Percentiles rank a stretch among this genome's conserved stretches.
Evolutionary conservation across 2,888 invertebrate genomes (phyloP).

Genomic region (Aporophyla nigra): DNA sequence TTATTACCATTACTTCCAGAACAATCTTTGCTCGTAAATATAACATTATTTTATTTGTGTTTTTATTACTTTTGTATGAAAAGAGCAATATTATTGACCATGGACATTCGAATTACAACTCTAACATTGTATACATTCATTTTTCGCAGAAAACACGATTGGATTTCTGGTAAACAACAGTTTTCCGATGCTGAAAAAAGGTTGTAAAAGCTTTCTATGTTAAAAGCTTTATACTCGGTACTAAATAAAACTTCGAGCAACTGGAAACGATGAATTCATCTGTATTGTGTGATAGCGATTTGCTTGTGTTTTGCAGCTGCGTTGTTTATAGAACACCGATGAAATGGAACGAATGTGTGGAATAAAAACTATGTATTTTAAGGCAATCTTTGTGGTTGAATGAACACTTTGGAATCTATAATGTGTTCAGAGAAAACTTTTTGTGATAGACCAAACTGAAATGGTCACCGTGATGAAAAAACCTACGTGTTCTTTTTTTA

Average conservation of each 20-base stretch:
- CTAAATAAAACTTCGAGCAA: constrained; percentile 39
- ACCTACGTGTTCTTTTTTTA: no score
- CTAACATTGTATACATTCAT: not conserved
- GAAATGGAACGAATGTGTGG: constrained; percentile 11
- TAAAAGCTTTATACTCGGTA: constrained; percentile 37
- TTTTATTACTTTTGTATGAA: constrained; percentile 50
- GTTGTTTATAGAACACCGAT: constrained; percentile 36
- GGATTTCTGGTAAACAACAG: constrained; percentile 36
- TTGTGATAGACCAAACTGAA: no score
- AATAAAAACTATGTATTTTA: constrained; percentile 3
- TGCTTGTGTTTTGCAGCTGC: constrained; percentile 20
- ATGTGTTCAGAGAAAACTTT: no score
- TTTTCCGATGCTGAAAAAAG: constrained; percentile 27
- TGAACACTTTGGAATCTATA: no score
- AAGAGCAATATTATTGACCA: constrained; percentile 29
- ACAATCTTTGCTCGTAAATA: constrained; percentile 55
- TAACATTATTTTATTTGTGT: constrained; percentile 43
- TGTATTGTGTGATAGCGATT: constrained; percentile 36
- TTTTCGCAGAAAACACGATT: constrained; percentile 19
- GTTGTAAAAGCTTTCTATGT: constrained; percentile 27
- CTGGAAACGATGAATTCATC: constrained; percentile 42
- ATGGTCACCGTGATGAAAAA: no score
- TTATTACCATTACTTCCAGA: constrained; percentile 49
- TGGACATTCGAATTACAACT: constrained; percentile 1
- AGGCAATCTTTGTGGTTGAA: no score